Base-by-base conservation (phyloP, 2,113 vertebrate genomes). In the Platanista minor region DNA sequence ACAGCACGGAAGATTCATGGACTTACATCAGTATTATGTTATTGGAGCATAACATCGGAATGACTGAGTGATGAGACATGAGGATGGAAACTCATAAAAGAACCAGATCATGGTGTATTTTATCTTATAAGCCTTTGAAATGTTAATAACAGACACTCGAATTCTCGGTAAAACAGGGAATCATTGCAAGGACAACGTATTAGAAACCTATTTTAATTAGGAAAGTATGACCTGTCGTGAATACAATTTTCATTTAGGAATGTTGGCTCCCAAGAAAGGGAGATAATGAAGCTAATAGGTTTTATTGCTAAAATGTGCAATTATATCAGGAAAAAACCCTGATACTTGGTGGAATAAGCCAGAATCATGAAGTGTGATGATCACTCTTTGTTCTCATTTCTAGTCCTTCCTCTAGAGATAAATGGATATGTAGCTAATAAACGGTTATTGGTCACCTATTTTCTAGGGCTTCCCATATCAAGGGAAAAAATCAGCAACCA, bases 171-270 rank as follows among this genome's bases (percentile, higher is more conserved):
- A 27, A 59, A 39, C 3, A 33, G 23, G 17, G 3, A 89, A 87
- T 61, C 49, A 85, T 2, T 39, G 14, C 11, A 82, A 88, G n/a
- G 15, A 67, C 27, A 33, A 71, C 23, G 39, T 7, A 33, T 43
- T 21, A 31, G 71, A 1, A 88, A 57, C 2, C 23, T 89, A 27
- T 72, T 77, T 92, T 61, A 80, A 91, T 93, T 67, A 82, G 39
- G n/a, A 57, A 97, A 78, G 54, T 83, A 84, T 27, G 20, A 71
- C 8, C 72, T 86, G 46, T 6, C 36, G 36, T 43, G 31, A 93
- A 80, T 80, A 41, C 25, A 90, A 72, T 85, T 91, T 96, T 87
- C 25, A 90, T 49, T 90, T 92, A 85, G 27, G 15, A 90, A 96
- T 85, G 27, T 33, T 69, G 43, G 6, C 21, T 54, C 43, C 49